These are phyloP conservation scores for Mythimna pallens DNA, from an alignment of 2,888 invertebrate species.

Conservation along the genomic window DNA sequence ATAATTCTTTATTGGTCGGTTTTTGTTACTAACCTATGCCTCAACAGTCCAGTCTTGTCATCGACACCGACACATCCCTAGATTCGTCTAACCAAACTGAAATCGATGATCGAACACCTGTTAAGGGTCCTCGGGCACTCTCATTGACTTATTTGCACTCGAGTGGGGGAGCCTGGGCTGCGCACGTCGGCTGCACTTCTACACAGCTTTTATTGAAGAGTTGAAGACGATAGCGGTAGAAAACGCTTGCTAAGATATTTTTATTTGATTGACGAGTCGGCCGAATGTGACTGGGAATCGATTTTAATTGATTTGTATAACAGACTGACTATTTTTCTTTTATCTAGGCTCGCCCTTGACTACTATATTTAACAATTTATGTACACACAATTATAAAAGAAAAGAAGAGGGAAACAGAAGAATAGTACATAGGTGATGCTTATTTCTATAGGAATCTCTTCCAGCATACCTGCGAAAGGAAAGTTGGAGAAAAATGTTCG, in stretches of 20 bases:
- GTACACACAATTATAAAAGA: too few species aligned
- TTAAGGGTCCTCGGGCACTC: constrained; percentile 74
- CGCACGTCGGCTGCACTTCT: constrained; percentile 65
- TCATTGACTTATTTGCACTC: constrained; percentile 74
- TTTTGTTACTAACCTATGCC: too few species aligned
- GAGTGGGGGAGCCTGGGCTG: constrained; percentile 47
- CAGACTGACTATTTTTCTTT: too few species aligned
- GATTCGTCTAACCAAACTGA: constrained; percentile 70
- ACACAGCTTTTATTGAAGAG: constrained; percentile 63
- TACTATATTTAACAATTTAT: too few species aligned
- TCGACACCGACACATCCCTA: constrained; percentile 65
- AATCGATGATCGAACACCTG: constrained; percentile 83
- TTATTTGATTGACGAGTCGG: constrained; percentile 57
- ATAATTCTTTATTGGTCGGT: too few species aligned
- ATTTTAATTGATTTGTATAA: too few species aligned
- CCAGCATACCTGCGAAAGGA: too few species aligned
- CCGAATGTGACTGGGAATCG: not conserved
- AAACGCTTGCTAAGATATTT: constrained; percentile 44
- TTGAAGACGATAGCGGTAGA: constrained; percentile 1
- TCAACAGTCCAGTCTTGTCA: constrained; percentile 8
- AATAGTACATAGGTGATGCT: too few species aligned
- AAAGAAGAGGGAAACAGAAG: too few species aligned
- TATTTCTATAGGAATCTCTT: too few species aligned
- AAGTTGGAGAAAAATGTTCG: too few species aligned
- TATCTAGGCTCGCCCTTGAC: too few species aligned